Conservation (phyloP, 2,888 invertebrate genomes). For the Deroplatys truncata region DNA sequence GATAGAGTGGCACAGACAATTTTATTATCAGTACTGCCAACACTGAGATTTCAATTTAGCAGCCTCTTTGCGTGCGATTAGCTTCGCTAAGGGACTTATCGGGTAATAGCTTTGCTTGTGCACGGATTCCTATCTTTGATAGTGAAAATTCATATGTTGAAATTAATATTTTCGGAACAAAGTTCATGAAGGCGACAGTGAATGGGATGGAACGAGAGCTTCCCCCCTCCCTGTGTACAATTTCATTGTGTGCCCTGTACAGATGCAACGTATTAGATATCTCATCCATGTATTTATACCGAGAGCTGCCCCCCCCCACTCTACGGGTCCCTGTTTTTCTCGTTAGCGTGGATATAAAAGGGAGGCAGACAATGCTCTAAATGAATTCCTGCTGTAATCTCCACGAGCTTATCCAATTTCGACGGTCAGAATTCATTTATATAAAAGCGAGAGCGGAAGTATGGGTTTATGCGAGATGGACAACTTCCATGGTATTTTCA, state of each 20-base stretch:
- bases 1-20: no score
- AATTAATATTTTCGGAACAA: background rate
- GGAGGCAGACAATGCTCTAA: slow-evolving; percentile 2
- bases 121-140: background rate
- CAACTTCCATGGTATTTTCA: background rate
- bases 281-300: background rate
- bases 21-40: background rate
- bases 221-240: background rate
- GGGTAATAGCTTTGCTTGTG: background rate
- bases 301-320: background rate
- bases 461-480: background rate
- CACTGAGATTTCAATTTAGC: background rate
- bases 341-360: background rate
- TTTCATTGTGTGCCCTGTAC: background rate
- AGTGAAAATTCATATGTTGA: background rate
- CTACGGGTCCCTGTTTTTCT: background rate
- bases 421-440: slow-evolving; percentile 5
- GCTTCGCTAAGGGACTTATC: background rate
- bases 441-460: background rate
- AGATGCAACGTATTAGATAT: background rate
- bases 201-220: background rate
- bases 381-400: slow-evolving; percentile 16
- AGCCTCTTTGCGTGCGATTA: background rate
- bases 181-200: background rate
- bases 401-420: slow-evolving; percentile 6